Base-by-base conservation (phyloP, 2,888 invertebrate species). In the Cephus pulcher region DNA sequence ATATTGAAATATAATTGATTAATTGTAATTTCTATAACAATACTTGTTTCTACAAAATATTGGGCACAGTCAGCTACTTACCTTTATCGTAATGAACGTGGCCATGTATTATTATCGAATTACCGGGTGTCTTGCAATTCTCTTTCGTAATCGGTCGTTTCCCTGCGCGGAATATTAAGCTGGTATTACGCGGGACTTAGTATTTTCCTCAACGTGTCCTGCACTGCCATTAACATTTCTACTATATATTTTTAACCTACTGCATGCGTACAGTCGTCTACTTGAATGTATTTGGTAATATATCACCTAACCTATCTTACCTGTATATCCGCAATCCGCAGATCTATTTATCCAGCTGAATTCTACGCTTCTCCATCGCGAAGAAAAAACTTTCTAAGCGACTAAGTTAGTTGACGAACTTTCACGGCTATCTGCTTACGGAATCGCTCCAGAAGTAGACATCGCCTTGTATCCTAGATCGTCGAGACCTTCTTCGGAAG, bases 131-230 rank as follows among this genome's bases (percentile, higher is more conserved):
- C 81, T 86, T 78, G 84, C 84, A 82, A 84, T 80, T 79, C 79
- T 34, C 76, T 87, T 85, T 87, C 86, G 87, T 84, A 88, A 88
- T 84, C 84, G 83, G 79, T 79, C 78, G 80, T 82, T 82, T 84
- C 80, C 80, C 82, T 80, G 87, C 78, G 83, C 78, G 81, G 88
- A 88, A 88, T 88, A 87, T 88, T 86, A 87, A 88, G 82, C 79
- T 82, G 81, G 73, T 80, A 81, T 87, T 86, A 85, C 83, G 82
- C 82, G 84, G 81, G 35, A 81, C 34, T 73, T 56, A 76, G 75
- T 75, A 74, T 75, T 80, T 76, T 75, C 30, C 11, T 73, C 74
- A 9, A 56, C 9, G 56, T 23, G 23, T 56, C 15, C 23, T 2
- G 23, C 56, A 56, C 56, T 9, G 1, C 23, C 23, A 56, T 56